Percentiles rank a stretch among this genome's conserved stretches.
Evolutionary conservation across 2,113 vertebrate species (phyloP).

Genomic region (rat (Rattus norvegicus)): GRCr8 NC_086030.1:39285501-39286000

Average conservation of each 20-base stretch:
- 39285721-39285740: neutral
- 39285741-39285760: neutral
- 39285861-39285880: neutral
- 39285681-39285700: rapidly evolving
- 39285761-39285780: neutral
- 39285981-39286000: neutral
- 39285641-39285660: too few relatives aligned
- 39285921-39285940: neutral
- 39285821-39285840: neutral
- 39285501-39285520: too few relatives aligned
- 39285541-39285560: too few relatives aligned
- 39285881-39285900: neutral
- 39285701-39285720: neutral
- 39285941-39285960: neutral
- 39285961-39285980: neutral
- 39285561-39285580: too few relatives aligned
- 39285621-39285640: too few relatives aligned
- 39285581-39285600: too few relatives aligned
- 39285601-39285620: too few relatives aligned
- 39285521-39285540: too few relatives aligned
- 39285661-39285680: neutral
- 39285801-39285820: neutral
- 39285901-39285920: neutral
- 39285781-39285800: rapidly evolving
- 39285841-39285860: neutral